Base-by-base conservation (phyloP, 2,888 invertebrate genomes). In the Pachycephus smyrnensis region DNA sequence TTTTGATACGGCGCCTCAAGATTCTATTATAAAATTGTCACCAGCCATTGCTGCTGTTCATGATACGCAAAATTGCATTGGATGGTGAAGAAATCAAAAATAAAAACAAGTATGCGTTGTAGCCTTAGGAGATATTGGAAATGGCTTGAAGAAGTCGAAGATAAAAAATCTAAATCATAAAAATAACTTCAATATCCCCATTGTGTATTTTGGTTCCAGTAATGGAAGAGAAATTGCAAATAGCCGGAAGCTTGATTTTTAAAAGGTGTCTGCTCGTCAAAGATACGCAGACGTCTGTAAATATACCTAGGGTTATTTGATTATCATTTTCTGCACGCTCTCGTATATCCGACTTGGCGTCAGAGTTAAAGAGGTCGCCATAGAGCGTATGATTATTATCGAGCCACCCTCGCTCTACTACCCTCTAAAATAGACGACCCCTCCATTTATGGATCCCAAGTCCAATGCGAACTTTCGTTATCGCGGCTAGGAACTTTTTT, bases 401-500 rank as follows among this genome's bases (percentile, higher is more conserved):
- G 77, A 77, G 75, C 75, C 33, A 9, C 30, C 23, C 55, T 55
- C 55, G 75, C 68, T 33, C 71, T n/a, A 71, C 75, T 69, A 40
- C 75, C 55, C 55, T 23, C 23, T 55, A 55, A 55, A 55, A 55
- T 1, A 55, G 23, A 55, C 55, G 23, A 55, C 23, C 55, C 55
- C 55, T n/a, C 15, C 55, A 2, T 55, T 55, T 33, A 69, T 74
- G 74, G 76, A 75, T 31, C 40, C 40, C 33, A 33, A 33, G 33
- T 4, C 1, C 73, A 40, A 75, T 71, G 37, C 31, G 71, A 40
- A 79, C 69, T 73, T 23, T 40, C 74, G 71, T 77, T 80, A 80
- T 81, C 77, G 80, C 79, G 30, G 69, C 55, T 75, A 37, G 79
- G 73, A 81, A 81, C 79, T 81, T 80, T 81, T 79, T 79, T 77